Evolutionary conservation across 1,140 invertebrate genomes (phyloP).

Genomic region (Spodoptera litura): DNA sequence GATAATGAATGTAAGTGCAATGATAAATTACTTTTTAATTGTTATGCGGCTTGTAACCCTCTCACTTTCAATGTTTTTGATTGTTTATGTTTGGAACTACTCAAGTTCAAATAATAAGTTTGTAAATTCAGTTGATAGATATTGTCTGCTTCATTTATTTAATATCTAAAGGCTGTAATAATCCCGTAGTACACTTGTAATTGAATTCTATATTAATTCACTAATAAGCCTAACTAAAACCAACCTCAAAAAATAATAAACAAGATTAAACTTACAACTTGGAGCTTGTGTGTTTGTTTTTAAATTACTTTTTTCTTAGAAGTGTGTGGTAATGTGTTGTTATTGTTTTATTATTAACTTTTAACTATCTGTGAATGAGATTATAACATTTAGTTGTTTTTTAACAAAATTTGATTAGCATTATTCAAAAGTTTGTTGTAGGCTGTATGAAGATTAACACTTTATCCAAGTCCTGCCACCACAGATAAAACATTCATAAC

Average conservation of each 20-base stretch:
- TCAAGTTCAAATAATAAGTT: too few species aligned
- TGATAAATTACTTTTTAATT: constrained; percentile 8
- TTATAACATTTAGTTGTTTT: constrained; percentile 2
- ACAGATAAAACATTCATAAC: background rate
- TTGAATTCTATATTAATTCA: background rate
- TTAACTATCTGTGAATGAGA: constrained; percentile 46
- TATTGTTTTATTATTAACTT: constrained; percentile 25
- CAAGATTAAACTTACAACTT: background rate
- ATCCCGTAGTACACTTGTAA: background rate
- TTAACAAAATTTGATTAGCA: too few species aligned
- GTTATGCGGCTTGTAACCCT: constrained; percentile 54
- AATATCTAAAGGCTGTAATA: too few species aligned
- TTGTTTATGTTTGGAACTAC: background rate
- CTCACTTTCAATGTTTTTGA: constrained; percentile 37
- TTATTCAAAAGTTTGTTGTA: too few species aligned
- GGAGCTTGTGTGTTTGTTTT: background rate
- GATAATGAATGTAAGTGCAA: constrained; percentile 66
- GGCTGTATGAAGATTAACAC: too few species aligned
- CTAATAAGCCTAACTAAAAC: background rate
- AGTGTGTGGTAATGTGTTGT: constrained; percentile 14
- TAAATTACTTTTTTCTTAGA: background rate
- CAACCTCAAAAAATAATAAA: constrained; percentile 2
- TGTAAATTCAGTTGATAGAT: too few species aligned
- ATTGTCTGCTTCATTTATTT: too few species aligned
- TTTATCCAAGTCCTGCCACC: background rate